These are phyloP conservation scores for Sarcophilus harrisii DNA, from an alignment of 2,797 vertebrate species.

Conservation along the genomic window DNA sequence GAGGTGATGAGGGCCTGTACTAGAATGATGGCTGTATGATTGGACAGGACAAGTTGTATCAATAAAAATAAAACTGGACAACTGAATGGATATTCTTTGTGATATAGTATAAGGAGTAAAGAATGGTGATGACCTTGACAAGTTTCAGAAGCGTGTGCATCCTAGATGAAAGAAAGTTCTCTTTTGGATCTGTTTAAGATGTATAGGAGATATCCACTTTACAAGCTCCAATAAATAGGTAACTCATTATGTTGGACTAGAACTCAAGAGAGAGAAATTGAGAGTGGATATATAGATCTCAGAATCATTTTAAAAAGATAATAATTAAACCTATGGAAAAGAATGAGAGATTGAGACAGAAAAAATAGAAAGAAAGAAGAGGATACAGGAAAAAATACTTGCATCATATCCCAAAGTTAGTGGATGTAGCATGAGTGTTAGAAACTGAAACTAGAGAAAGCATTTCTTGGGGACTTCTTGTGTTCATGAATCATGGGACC, in stretches of 20 bases:
- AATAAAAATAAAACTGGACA: neutral
- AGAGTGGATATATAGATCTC: neutral
- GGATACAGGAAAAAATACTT: neutral
- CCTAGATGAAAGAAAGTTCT: neutral
- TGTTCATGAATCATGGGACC: neutral
- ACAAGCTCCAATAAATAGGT: neutral
- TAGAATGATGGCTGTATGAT: neutral
- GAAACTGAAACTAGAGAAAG: neutral
- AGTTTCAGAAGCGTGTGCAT: neutral
- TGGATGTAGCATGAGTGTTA: neutral
- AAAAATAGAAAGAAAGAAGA: neutral
- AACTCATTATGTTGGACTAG: neutral
- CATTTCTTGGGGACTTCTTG: neutral
- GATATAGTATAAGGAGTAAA: too few relatives aligned
- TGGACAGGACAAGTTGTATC: neutral
- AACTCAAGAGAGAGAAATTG: neutral
- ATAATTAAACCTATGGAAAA: neutral
- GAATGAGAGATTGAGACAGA: neutral
- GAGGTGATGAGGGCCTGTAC: neutral
- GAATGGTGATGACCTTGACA: neutral
- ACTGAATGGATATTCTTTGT: neutral
- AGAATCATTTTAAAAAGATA: neutral
- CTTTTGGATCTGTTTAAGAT: neutral
- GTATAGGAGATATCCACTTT: neutral
- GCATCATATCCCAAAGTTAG: neutral